Evolutionary conservation across 2,888 invertebrate species (phyloP), one percentile per base, ranked within the genome.

Genomic region (Allacma fusca): DNA sequence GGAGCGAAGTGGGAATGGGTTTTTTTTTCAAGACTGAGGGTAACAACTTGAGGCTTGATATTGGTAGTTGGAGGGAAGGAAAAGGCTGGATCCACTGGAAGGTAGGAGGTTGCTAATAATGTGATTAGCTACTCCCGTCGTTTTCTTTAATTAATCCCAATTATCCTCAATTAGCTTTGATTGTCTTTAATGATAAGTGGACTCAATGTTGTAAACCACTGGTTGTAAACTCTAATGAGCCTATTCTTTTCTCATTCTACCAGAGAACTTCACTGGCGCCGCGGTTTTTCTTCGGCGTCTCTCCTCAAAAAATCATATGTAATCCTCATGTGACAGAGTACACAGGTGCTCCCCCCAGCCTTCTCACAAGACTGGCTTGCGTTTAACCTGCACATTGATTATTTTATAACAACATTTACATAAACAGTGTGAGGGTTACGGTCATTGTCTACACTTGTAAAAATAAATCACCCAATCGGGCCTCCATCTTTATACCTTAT

Each of bases 91-190:
- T 40, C 40, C 5, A 40, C 40, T 40, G 59, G 59, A 59, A 59
- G 59, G 59, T 59, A 59, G 59, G 59, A 59, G 40, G 40, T 40
- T 40, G 68, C 68, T 74, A 65, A 65, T 74, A 74, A 65, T 74
- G 65, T 74, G 74, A 74, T 74, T 74, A 74, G 65, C 43, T 65
- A 43, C 74, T 74, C 29, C 65, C 23, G 64, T 24, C 74, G 40
- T 74, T 65, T 74, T 13, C 74, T 43, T 74, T 65, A 74, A 74
- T 74, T 74, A 74, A 74, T 74, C 74, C 74, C 74, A 74, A 74
- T 74, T 65, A 74, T 74, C 74, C 44, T 65, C 74, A 74, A 74
- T 74, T 74, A 43, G 23, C 65, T 65, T 74, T 74, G 74, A 74
- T 74, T 74, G 74, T 65, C 65, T 65, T 74, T 43, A 74, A 74